These are phyloP conservation scores for Poecilia velifera DNA, from an alignment of 2,797 vertebrate genomes.

Conservation along the genomic window DNA sequence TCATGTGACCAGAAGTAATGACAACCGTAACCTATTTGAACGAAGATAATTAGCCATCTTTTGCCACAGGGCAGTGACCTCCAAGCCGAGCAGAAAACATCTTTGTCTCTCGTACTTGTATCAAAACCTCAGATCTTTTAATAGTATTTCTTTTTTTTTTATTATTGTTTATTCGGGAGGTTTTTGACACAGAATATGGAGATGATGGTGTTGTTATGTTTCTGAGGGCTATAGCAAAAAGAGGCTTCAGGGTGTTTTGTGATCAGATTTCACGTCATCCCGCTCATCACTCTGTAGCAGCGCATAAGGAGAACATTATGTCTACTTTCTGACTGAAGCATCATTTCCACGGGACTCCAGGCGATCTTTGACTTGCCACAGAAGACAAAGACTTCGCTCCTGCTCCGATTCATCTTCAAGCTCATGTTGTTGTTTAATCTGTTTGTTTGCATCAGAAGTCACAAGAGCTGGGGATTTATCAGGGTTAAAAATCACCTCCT, in stretches of 20 bases:
- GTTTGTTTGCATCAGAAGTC: constrained; percentile 54
- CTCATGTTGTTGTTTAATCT: constrained; percentile 54
- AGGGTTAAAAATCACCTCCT: constrained; percentile 15
- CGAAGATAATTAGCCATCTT: constrained; percentile 66
- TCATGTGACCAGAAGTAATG: constrained; percentile 78
- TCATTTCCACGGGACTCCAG: constrained; percentile 28
- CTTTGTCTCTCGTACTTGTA: constrained; percentile 48
- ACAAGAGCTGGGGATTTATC: constrained; percentile 53
- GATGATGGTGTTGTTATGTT: constrained; percentile 21
- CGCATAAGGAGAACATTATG: constrained; percentile 39
- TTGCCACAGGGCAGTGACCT: constrained; percentile 71
- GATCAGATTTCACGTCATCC: constrained; percentile 40
- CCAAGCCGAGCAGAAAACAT: constrained; percentile 54
- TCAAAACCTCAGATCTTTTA: background rate
- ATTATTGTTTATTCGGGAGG: constrained; percentile 1
- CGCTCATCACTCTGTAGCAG: constrained; percentile 20
- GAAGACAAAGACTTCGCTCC: constrained; percentile 52
- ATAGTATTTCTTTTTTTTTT: background rate
- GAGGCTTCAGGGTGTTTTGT: constrained; percentile 32
- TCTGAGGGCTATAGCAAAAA: constrained; percentile 30
- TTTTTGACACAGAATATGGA: background rate
- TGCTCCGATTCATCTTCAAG: constrained; percentile 22
- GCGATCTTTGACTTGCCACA: constrained; percentile 20
- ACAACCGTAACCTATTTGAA: constrained; percentile 71
- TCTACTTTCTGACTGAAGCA: constrained; percentile 42